Evolutionary conservation across 2,888 invertebrate species (phyloP).

Genomic region (Ormia ochracea): DNA sequence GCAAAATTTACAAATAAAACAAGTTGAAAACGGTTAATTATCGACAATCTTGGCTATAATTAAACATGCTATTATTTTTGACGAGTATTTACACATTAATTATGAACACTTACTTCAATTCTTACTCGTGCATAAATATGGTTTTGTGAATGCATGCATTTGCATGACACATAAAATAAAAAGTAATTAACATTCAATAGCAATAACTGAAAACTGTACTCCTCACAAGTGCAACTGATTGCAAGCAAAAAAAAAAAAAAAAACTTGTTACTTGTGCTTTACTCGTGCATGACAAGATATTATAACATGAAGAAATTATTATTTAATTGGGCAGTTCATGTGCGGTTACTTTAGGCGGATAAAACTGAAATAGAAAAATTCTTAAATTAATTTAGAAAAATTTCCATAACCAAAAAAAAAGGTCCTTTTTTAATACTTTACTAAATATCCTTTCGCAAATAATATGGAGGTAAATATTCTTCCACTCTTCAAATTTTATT

Average conservation of each 20-base stretch:
- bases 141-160: neutral
- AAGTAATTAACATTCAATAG: slow-evolving; percentile 18
- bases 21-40: slow-evolving; percentile 71
- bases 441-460: no score
- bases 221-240: slow-evolving; percentile 33
- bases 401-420: no score
- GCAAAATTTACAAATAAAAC: slow-evolving; percentile 35
- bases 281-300: neutral
- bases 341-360: no score
- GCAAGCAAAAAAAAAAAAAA: neutral
- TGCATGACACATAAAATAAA: neutral
- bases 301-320: neutral
- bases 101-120: neutral
- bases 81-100: neutral
- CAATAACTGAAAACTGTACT: slow-evolving; percentile 36
- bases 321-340: neutral
- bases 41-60: slow-evolving; percentile 72
- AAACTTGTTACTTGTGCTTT: neutral
- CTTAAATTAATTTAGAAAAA: no score
- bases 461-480: no score
- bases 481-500: no score
- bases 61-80: slow-evolving; percentile 58
- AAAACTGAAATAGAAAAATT: no score
- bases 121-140: neutral
- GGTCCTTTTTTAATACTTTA: no score